A percentile compares a stretch with the other conserved stretches of the same genome.
These are phyloP conservation scores for Trachelipus rathkii DNA, from an alignment of 1,140 invertebrate genomes.

Conservation along the genomic window DNA sequence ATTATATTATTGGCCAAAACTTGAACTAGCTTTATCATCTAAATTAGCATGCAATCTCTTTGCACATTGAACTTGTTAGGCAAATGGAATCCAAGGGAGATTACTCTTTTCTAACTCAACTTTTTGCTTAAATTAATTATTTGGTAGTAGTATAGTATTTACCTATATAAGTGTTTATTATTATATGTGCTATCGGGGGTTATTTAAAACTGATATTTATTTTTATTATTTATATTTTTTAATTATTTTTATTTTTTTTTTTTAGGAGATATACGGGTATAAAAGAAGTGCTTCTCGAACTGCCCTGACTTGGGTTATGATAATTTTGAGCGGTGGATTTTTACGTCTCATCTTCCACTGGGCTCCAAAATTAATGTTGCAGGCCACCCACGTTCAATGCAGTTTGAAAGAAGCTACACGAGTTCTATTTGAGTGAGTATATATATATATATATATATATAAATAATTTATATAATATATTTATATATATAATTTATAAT, in stretches of 20 bases:
- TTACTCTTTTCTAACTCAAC: too few species aligned
- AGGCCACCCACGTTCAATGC: neutral
- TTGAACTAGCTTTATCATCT: too few species aligned
- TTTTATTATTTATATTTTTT: neutral
- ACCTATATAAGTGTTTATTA: too few species aligned
- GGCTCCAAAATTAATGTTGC: neutral
- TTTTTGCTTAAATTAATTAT: too few species aligned
- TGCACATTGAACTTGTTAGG: too few species aligned
- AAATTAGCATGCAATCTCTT: too few species aligned
- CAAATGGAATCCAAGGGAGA: too few species aligned
- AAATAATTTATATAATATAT: too few species aligned
- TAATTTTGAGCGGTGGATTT: neutral
- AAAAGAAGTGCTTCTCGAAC: neutral
- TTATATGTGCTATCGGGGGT: neutral
- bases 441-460: too few species aligned
- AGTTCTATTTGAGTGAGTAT: neutral
- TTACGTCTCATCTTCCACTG: slow-evolving; percentile 2
- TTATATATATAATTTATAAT: too few species aligned
- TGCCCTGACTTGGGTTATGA: neutral
- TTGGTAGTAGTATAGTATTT: too few species aligned
- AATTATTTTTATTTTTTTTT: neutral
- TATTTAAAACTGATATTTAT: neutral
- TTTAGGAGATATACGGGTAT: neutral
- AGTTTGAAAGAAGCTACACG: neutral
- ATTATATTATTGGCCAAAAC: too few species aligned